Percentiles rank a stretch among this genome's conserved stretches.
These are phyloP conservation scores for Phaetusa simplex DNA, from an alignment of 2,113 vertebrate genomes.

Conservation along the genomic window DNA sequence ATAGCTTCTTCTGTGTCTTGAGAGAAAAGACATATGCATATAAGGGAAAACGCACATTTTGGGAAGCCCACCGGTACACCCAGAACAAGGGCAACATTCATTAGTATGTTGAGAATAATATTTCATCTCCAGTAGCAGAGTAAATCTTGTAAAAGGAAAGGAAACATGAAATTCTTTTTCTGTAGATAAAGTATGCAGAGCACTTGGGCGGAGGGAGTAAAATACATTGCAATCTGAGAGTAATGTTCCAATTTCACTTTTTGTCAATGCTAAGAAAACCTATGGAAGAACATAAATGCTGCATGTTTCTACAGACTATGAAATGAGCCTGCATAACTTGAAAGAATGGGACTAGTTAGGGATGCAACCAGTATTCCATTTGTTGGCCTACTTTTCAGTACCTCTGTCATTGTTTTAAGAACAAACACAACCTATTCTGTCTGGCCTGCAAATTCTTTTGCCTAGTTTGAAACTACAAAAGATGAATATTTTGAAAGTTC, in stretches of 20 bases:
- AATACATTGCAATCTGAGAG: neutral
- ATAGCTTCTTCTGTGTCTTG: neutral
- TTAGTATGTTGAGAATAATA: neutral
- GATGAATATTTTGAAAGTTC: slow-evolving; percentile 25
- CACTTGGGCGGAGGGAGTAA: neutral
- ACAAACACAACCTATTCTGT: neutral
- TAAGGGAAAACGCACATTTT: neutral
- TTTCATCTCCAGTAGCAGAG: neutral
- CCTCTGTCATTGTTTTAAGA: neutral
- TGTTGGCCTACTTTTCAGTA: slow-evolving; percentile 13
- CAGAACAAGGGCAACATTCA: neutral
- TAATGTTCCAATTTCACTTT: neutral
- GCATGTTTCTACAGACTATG: neutral
- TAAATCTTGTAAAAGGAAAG: neutral
- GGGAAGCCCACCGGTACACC: neutral
- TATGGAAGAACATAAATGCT: neutral
- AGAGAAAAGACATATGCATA: neutral
- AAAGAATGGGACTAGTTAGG: neutral
- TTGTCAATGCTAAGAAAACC: neutral
- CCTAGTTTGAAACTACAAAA: neutral
- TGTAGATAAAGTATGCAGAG: neutral
- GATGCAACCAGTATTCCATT: neutral
- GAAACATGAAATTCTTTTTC: neutral
- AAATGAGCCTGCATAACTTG: neutral
- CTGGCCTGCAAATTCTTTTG: neutral